A percentile compares a stretch with the other conserved stretches of the same genome.
These are phyloP conservation scores for Laterallus jamaicensis DNA, from an alignment of 2,113 vertebrate species.

Conservation along the genomic window DNA sequence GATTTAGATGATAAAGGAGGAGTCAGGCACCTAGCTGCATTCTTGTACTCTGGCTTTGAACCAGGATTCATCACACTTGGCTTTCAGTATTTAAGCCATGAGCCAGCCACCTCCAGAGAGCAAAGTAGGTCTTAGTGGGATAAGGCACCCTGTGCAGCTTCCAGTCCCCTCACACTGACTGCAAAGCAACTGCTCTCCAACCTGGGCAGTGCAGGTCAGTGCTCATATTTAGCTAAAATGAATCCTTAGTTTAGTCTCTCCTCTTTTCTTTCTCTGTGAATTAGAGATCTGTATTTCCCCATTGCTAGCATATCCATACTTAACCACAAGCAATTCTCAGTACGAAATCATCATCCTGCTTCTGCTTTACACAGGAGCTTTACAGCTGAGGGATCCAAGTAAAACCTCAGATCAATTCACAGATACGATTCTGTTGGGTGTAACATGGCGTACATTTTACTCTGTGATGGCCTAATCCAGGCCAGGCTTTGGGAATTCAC, in stretches of 20 bases:
- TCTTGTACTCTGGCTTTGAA: background rate
- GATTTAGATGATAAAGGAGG: background rate
- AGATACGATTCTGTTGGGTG: background rate
- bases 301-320: background rate
- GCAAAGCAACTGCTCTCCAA: background rate
- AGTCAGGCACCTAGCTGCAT: background rate
- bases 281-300: background rate
- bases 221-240: background rate
- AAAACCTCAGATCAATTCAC: background rate
- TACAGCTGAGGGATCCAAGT: background rate
- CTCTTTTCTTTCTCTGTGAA: background rate
- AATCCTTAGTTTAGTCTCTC: background rate
- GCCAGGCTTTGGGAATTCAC: background rate
- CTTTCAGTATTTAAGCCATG: background rate
- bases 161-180: background rate
- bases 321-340: background rate
- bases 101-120: background rate
- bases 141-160: background rate
- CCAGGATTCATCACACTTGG: background rate
- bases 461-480: background rate
- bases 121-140: background rate
- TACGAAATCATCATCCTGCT: background rate
- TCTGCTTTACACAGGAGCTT: background rate
- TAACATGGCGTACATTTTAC: background rate
- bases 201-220: background rate